A percentile compares a stretch with the other conserved stretches of the same genome.
Conservation (phyloP, 1,140 invertebrate genomes). For the Zaprionus inermis region DNA sequence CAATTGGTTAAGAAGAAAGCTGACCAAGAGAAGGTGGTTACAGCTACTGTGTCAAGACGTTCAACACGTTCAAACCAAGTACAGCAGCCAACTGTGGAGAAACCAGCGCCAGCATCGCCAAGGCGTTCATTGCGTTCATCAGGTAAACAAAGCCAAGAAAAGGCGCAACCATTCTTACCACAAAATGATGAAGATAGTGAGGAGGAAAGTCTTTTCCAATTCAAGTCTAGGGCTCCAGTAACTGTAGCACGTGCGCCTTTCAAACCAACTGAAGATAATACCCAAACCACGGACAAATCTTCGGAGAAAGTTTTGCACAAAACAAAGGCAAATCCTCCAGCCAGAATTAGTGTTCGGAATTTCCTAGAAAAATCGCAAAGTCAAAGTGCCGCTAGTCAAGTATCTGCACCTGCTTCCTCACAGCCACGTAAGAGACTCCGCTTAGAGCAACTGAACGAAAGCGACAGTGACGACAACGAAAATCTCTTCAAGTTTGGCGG, state of each 20-base stretch:
- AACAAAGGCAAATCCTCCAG: constrained; percentile 3
- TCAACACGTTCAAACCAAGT: constrained; percentile 21
- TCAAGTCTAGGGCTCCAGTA: constrained; percentile 2
- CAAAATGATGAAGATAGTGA: constrained; percentile 23
- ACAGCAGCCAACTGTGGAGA: not conserved
- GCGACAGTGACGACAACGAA: constrained; percentile 65
- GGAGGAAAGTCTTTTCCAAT: constrained; percentile 27
- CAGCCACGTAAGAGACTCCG: constrained; percentile 55
- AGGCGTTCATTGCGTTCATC: constrained; percentile 19
- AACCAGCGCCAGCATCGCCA: not conserved
- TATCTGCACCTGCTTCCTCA: not conserved
- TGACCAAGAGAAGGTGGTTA: not conserved
- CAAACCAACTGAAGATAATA: not conserved
- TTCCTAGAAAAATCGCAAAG: constrained; percentile 59
- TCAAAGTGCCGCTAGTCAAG: constrained; percentile 1
- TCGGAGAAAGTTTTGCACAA: not conserved
- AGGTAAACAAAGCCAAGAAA: constrained; percentile 5
- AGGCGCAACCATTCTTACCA: not conserved
- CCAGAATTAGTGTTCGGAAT: constrained; percentile 52
- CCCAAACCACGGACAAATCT: not conserved
- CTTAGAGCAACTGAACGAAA: constrained; percentile 47
- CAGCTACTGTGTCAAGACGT: not conserved
- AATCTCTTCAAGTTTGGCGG: constrained; percentile 63
- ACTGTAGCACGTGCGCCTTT: not conserved
- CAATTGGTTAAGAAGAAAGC: not conserved